Percentiles rank a stretch among this genome's conserved stretches.
Evolutionary conservation across 2,888 invertebrate species (phyloP).

Genomic region (Mechanitis messenoides): DNA sequence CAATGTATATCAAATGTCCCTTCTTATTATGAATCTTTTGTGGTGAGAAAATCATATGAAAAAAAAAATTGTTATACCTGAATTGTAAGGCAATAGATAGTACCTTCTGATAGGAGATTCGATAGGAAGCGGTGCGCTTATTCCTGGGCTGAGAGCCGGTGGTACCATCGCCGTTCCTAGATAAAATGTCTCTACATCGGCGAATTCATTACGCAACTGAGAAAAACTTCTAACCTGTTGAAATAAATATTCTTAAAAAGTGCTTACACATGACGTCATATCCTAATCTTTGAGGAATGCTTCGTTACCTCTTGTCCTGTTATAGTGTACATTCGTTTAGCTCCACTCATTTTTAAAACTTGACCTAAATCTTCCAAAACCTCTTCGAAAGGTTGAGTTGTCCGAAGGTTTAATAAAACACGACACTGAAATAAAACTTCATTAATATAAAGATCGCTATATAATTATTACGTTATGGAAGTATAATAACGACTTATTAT

Average conservation of each 20-base stretch:
- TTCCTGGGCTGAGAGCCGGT: slow-evolving; percentile 61
- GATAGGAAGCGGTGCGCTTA: slow-evolving; percentile 62
- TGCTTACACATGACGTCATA: background rate
- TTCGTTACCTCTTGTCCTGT: slow-evolving; percentile 89
- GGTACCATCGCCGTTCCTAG: slow-evolving; percentile 76
- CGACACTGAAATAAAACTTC: slow-evolving; percentile 80
- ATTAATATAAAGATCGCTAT: slow-evolving; percentile 2
- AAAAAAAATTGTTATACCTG: too few relatives aligned
- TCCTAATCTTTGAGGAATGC: too few relatives aligned
- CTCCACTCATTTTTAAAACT: slow-evolving; percentile 93
- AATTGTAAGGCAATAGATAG: background rate
- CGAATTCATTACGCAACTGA: slow-evolving; percentile 93
- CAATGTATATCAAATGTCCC: too few relatives aligned
- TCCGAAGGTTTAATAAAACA: slow-evolving; percentile 92
- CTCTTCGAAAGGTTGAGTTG: slow-evolving; percentile 95
- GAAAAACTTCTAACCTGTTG: slow-evolving; percentile 92
- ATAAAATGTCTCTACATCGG: slow-evolving; percentile 94
- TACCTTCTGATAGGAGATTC: slow-evolving; percentile 69
- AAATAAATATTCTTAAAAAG: slow-evolving; percentile 4
- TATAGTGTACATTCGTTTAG: slow-evolving; percentile 93
- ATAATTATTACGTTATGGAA: slow-evolving; percentile 4
- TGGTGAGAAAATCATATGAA: background rate
- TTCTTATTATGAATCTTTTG: too few relatives aligned
- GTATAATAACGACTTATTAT: slow-evolving; percentile 24
- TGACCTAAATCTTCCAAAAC: slow-evolving; percentile 94